Evolutionary conservation across 2,797 vertebrate species (phyloP).

Genomic region (Anomalospiza imberbis): DNA sequence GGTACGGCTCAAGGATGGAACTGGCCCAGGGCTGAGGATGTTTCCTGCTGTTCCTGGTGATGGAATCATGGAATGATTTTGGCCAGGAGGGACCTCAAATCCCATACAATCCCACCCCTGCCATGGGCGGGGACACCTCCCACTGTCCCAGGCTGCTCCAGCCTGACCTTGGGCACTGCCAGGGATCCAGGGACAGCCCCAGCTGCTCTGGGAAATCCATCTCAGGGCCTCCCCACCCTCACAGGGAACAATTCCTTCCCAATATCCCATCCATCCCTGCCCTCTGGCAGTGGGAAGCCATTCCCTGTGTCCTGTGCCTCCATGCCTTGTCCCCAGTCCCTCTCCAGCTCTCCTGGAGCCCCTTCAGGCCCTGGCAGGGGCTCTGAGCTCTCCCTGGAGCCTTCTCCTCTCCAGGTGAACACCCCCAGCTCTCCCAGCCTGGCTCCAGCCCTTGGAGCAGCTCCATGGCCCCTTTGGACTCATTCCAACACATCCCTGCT

Average conservation of each 20-base stretch:
- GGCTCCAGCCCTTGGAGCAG: neutral
- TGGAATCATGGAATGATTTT: neutral
- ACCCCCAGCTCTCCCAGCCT: neutral
- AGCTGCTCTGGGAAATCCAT: neutral
- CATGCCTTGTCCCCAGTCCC: neutral
- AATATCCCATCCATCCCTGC: accelerated
- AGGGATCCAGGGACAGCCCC: neutral
- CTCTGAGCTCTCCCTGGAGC: too few relatives aligned
- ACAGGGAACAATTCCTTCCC: neutral
- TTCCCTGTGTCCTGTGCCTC: neutral
- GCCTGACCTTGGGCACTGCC: neutral
- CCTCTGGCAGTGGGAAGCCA: too few relatives aligned
- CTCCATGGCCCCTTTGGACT: neutral
- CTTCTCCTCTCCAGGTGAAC: neutral
- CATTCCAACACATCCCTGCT: too few relatives aligned
- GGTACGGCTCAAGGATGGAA: neutral
- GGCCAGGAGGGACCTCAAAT: too few relatives aligned
- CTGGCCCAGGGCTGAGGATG: neutral
- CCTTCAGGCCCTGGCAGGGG: too few relatives aligned
- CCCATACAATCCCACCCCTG: neutral
- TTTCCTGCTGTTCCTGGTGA: neutral
- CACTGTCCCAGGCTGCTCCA: neutral
- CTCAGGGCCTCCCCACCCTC: accelerated
- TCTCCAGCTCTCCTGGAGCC: neutral
- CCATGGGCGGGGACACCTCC: neutral